Percentiles rank a stretch among this genome's conserved stretches.
phyloP scores from a whole-genome alignment of 2,797 vertebrate species.

The Champsocephalus esox region DNA sequence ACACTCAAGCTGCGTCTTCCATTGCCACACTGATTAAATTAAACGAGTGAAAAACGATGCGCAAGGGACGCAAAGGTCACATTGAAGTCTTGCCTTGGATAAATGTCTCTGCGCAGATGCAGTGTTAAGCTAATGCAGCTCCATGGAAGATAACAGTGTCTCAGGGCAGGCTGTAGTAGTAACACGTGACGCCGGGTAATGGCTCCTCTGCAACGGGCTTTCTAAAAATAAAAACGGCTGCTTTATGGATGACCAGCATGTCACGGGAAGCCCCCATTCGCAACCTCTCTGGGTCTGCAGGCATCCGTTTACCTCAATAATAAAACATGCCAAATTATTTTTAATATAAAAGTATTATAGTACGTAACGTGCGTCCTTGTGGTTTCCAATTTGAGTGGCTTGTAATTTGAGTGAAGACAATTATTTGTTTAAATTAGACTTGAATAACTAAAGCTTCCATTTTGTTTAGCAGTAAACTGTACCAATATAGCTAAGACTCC shows the following conservation, averaged over 20 bases:
- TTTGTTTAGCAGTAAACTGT: too few species aligned
- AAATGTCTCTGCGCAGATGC: constrained; percentile 15
- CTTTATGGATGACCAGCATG: constrained; percentile 56
- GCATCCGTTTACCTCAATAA: not conserved
- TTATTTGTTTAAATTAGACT: not conserved
- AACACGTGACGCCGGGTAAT: constrained; percentile 64
- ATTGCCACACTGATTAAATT: not conserved
- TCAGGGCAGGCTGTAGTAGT: constrained; percentile 33
- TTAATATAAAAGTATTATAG: too few species aligned
- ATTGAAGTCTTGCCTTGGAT: not conserved
- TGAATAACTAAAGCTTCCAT: not conserved
- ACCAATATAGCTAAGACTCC: too few species aligned
- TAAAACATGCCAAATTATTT: not conserved
- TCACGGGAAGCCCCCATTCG: constrained; percentile 26
- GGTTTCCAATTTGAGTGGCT: not conserved
- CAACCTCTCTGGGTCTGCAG: not conserved
- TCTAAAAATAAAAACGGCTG: constrained; percentile 77
- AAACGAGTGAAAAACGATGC: constrained; percentile 7
- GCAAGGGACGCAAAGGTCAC: not conserved
- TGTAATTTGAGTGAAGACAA: too few species aligned
- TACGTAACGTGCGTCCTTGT: not conserved
- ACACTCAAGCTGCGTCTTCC: not conserved
- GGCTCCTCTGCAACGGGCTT: constrained; percentile 50
- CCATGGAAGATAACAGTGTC: not conserved
- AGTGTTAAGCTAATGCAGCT: not conserved